Evolutionary conservation across 1,140 invertebrate species (phyloP), one percentile per base, ranked within the genome.

Genomic region (Aphelinus atriplicis): DNA sequence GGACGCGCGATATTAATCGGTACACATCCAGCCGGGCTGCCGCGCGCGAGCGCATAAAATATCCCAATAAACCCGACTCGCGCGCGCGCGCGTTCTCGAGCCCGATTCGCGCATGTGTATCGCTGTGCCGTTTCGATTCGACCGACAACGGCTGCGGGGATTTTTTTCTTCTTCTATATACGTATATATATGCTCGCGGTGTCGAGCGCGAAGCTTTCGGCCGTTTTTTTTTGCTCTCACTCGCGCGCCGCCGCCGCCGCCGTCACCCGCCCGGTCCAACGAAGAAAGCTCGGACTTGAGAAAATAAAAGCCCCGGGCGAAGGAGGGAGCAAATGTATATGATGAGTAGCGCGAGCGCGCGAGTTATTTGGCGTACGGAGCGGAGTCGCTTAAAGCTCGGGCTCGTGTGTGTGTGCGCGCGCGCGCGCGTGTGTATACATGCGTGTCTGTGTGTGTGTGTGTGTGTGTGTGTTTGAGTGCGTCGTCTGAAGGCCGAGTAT

Each of bases 401-500:
- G 3, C 3, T 42, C 47, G 58, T 6, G 61, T 46, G 60, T 46
- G 69, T 46, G 10, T n/a, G 6, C 26, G 50, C 48, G 51, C n/a
- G 47, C 10, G 62, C 51, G 65, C 7, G 50, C 6, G 58, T 47
- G 58, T 43, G 60, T 3, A 55, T 47, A 55, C 47, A 7, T 47
- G 68, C 7, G 26, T 43, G 7, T 9, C 6, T n/a, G 26, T 43
- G 42, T 9, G 53, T 48, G 57, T 60, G 65, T 78, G 26, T 46
- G 2, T 51, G 9, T 5, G 48, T 43, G 51, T 56, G 61, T 7
- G 10, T 64, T 2, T 63, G 45, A 76, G 67, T 75, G 78, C 76
- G 78, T 82, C 77, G 81, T 79, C 78, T 81, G 80, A 80, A 81
- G 77, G 81, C 81, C 77, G 78, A 81, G 84, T 84, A 84, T 84